These are phyloP conservation scores for Pandion haliaetus DNA, from an alignment of 2,113 vertebrate species.

Conservation along the genomic window DNA sequence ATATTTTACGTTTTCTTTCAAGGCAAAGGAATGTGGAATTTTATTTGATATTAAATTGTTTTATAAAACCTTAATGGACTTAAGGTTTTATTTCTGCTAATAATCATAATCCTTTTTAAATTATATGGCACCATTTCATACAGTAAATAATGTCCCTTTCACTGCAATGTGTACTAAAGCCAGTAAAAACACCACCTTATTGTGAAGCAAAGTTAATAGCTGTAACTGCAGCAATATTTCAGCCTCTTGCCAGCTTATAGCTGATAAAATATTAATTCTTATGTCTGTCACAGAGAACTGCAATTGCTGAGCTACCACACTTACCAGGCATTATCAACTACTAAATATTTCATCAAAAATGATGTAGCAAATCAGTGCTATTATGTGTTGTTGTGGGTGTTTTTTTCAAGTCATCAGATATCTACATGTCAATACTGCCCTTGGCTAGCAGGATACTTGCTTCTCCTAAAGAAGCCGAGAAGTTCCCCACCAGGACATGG, in stretches of 20 bases:
- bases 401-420: not conserved
- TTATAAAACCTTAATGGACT: not conserved
- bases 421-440: not conserved
- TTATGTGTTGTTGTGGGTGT: not conserved
- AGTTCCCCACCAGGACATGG: not conserved
- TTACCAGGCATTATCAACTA: not conserved
- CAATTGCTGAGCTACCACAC: not conserved
- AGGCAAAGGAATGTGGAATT: not conserved
- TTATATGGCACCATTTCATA: not conserved
- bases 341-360: not conserved
- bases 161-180: not conserved
- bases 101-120: conserved; percentile 29
- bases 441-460: not conserved
- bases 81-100: not conserved
- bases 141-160: not conserved
- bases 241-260: not conserved
- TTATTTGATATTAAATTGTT: not conserved
- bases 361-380: not conserved
- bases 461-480: not conserved
- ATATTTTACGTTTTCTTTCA: not conserved
- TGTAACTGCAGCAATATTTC: not conserved
- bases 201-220: not conserved
- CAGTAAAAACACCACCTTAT: not conserved
- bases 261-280: conserved; percentile 18
- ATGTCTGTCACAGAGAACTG: not conserved